phyloP scores from a whole-genome alignment of 2,797 vertebrate genomes.

The Adelosebastes latens region DNA sequence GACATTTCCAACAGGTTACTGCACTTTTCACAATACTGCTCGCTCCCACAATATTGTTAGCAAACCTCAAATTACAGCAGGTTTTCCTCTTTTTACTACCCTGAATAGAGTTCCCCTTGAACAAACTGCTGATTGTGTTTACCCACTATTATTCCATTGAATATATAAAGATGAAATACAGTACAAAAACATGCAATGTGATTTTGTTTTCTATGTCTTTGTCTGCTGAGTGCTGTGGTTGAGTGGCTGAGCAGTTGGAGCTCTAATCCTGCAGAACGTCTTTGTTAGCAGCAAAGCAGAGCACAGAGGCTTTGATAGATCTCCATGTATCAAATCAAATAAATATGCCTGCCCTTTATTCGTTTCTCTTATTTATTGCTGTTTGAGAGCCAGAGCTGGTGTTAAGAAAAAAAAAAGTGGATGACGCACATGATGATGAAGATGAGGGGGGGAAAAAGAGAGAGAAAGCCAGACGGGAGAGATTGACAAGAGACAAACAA shows the following conservation, averaged over 20 bases:
- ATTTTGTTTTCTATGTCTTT: background rate
- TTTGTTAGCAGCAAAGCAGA: slow-evolving; percentile 16
- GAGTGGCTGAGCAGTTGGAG: background rate
- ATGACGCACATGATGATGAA: slow-evolving; percentile 9
- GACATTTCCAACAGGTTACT: background rate
- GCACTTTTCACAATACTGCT: background rate
- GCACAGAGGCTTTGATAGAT: background rate
- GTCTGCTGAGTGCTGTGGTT: background rate
- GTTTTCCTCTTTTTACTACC: background rate
- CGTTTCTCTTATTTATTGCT: slow-evolving; percentile 18
- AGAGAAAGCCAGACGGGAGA: background rate
- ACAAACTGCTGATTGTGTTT: background rate
- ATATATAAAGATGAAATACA: background rate
- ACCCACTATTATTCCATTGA: background rate
- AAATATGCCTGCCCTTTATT: slow-evolving; percentile 26
- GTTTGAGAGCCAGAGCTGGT: background rate
- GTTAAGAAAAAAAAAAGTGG: background rate
- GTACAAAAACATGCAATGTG: background rate
- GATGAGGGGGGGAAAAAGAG: background rate
- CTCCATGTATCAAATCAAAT: slow-evolving; percentile 35
- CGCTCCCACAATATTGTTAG: background rate
- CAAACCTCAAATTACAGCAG: background rate
- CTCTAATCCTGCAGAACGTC: background rate
- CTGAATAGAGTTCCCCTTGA: background rate
- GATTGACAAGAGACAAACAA: slow-evolving; percentile 1